These are phyloP conservation scores for Drosophila sproati DNA, from an alignment of 1,140 invertebrate species.

Conservation along the genomic window DNA sequence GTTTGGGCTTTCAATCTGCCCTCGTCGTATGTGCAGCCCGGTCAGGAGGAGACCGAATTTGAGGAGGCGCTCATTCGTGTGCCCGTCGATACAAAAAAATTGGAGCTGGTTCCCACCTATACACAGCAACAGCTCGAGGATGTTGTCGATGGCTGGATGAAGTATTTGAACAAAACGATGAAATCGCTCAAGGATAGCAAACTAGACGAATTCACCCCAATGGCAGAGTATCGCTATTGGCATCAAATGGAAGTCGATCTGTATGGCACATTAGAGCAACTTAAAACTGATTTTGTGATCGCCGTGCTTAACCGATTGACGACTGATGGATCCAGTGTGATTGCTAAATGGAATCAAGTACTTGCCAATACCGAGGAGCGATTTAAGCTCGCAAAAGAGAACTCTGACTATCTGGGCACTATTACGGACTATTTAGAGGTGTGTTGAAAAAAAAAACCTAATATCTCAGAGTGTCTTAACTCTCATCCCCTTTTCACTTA, in stretches of 20 bases:
- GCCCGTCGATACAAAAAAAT: constrained; percentile 84
- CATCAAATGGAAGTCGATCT: constrained; percentile 90
- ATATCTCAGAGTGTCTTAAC: not conserved
- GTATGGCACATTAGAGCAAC: constrained; percentile 91
- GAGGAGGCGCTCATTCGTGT: constrained; percentile 85
- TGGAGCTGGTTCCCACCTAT: constrained; percentile 85
- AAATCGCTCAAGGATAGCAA: constrained; percentile 85
- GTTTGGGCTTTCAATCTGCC: constrained; percentile 88
- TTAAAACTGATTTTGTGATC: constrained; percentile 89
- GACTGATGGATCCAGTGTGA: constrained; percentile 10
- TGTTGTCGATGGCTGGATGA: constrained; percentile 87
- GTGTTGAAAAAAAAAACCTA: constrained; percentile 46
- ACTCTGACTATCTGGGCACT: constrained; percentile 93
- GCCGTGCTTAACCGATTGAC: constrained; percentile 86
- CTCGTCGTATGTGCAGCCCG: constrained; percentile 86
- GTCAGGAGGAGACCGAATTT: constrained; percentile 84
- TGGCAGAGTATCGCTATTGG: constrained; percentile 94
- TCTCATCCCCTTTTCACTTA: not conserved
- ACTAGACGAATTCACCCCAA: constrained; percentile 89
- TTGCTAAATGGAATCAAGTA: constrained; percentile 85
- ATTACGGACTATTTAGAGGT: constrained; percentile 92
- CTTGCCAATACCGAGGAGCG: constrained; percentile 88
- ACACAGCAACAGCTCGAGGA: constrained; percentile 87
- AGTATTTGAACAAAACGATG: constrained; percentile 87
- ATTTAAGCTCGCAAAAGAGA: constrained; percentile 92